Base-by-base conservation (phyloP, 2,888 invertebrate genomes). In the Colletes collaris region DNA sequence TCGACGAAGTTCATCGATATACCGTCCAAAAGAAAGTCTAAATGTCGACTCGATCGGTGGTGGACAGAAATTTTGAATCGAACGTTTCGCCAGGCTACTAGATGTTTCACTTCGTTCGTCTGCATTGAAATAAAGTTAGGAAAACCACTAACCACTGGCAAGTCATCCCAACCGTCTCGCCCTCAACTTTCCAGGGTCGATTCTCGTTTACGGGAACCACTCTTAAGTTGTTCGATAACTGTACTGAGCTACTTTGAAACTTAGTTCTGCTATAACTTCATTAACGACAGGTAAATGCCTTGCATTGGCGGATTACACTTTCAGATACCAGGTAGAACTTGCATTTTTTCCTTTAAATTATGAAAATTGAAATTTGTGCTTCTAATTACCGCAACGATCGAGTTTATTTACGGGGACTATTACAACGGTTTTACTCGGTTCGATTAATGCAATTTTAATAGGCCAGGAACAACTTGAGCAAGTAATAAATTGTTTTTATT, bases 41-140 rank as follows among this genome's bases (percentile, higher is more conserved):
- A 67, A 67, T 50, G 63, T 50, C 66, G 53, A 71, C 52, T 52
- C 56, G 66, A 71, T 19, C 65, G 73, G 68, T 69, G 73, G 68
- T 68, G 56, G 79, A 73, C 78, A 80, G 68, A 60, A 73, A 73
- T 78, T 80, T 65, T 73, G 79, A 78, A 78, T 73, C 73, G 78
- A 62, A 52, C 55, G 63, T 76, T 79, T 68, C 76, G 62, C 53
- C 59, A 10, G 49, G n/a, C 66, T 46, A 66, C 64, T 73, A 82
- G 70, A 83, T 75, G 75, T 83, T 67, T 83, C 76, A 55, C 79
- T 71, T 74, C 72, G 46, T 80, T 76, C 68, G 59, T 67, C 69
- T 52, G 80, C 74, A 83, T 87, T 86, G 86, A 83, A 86, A 88
- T 87, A 86, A 83, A 86, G 84, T 88, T 86, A 84, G 79, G 72